These are phyloP conservation scores for Ornithoptera priamus DNA, from an alignment of 2,888 invertebrate genomes.

Conservation along the genomic window DNA sequence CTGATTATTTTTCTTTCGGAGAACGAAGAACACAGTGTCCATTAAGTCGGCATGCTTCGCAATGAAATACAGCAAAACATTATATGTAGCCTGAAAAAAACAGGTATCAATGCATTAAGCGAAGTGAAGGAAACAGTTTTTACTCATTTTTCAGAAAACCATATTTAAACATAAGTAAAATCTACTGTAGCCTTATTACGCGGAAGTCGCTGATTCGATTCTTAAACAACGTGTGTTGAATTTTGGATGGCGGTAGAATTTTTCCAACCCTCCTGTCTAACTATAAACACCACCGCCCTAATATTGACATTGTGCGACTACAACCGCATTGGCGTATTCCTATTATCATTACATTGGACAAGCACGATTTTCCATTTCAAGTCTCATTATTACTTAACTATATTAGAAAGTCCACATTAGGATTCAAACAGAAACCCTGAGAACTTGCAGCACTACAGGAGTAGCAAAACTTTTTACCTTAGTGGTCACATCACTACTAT, in stretches of 20 bases:
- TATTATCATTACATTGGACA: too few species aligned
- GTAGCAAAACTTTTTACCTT: background rate
- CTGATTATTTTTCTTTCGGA: constrained; percentile 88
- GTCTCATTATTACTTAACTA: too few species aligned
- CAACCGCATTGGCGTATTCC: too few species aligned
- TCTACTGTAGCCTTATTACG: background rate
- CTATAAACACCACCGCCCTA: too few species aligned
- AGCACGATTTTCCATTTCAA: too few species aligned
- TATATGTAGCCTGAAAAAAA: constrained; percentile 51
- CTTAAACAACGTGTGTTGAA: background rate
- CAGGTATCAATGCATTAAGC: background rate
- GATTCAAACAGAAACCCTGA: too few species aligned
- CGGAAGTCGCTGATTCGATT: background rate
- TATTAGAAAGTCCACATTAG: too few species aligned
- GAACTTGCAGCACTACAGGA: too few species aligned
- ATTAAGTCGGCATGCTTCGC: constrained; percentile 88
- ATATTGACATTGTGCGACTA: too few species aligned
- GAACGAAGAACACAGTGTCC: constrained; percentile 92
- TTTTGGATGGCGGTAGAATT: background rate
- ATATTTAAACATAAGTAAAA: background rate
- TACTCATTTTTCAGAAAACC: background rate
- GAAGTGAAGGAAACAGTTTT: background rate
- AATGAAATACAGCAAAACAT: constrained; percentile 85
- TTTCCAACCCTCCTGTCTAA: too few species aligned
- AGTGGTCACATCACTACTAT: background rate